Base-by-base conservation (phyloP, 2,888 invertebrate genomes). In the Chelonus formosanus region DNA sequence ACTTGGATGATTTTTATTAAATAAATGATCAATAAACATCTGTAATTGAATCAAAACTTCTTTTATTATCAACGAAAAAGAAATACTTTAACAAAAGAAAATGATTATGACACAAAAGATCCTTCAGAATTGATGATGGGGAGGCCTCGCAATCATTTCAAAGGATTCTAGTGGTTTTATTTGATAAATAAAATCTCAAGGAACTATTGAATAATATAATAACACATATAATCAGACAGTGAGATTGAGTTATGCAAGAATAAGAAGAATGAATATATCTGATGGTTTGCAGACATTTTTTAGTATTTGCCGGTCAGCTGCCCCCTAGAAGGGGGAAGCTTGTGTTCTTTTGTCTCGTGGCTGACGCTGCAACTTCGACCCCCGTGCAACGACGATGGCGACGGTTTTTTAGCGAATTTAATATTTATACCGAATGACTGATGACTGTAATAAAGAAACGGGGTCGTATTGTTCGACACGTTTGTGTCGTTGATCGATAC, bases 341-440 rank as follows among this genome's bases (percentile, higher is more conserved):
- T 52, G 60, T 48, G 67, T 59, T 20, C 68, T 69, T 70, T 72
- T 72, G 71, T 73, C 71, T 68, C 67, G 67, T 50, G 73, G 73
- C 77, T 84, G 84, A 84, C 83, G 79, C 67, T 82, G 84, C 83
- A 84, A 81, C 77, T 83, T 81, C 78, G 74, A 80, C 83, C 84
- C 83, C 73, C 75, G 68, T 67, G 68, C 69, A 50, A 60, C 50
- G 58, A 62, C 60, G 63, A 65, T 68, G 70, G 57, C 65, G 66
- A 60, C 67, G 69, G 74, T 78, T 81, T 83, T 82, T 82, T 80
- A 83, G 77, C 82, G 79, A 82, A 83, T 84, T 84, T 84, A 84
- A 84, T 84, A 84, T 84, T 84, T 84, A 84, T 83, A 82, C 81
- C 77, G 80, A 83, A 81, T 84, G 84, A 84, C 83, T 83, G 84